Evolutionary conservation across 2,113 vertebrate genomes (phyloP).

Genomic region (Tiliqua scincoides): DNA sequence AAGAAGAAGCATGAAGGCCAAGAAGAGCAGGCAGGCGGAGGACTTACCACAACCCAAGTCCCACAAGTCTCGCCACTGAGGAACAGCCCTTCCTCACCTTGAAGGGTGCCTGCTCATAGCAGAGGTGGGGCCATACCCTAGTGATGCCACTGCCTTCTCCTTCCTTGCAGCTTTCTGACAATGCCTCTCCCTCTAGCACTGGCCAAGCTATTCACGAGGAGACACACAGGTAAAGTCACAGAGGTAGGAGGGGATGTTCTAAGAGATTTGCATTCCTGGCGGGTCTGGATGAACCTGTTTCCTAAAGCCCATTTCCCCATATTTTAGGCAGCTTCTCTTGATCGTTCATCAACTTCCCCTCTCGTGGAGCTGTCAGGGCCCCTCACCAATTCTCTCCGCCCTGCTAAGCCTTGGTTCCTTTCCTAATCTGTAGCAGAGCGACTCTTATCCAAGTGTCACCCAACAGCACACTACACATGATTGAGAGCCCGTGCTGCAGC

Average conservation of each 20-base stretch:
- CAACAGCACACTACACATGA: conserved; percentile 38
- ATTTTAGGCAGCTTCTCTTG: rapidly evolving
- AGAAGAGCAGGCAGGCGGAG: too few species aligned
- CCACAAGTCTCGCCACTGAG: too few species aligned
- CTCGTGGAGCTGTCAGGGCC: neutral
- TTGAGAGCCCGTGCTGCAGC: neutral
- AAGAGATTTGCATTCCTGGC: neutral
- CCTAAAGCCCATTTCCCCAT: neutral
- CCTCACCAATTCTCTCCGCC: neutral
- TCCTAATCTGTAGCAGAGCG: conserved; percentile 26
- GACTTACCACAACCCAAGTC: too few species aligned
- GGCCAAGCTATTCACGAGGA: neutral
- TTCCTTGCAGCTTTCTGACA: neutral
- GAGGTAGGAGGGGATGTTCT: neutral
- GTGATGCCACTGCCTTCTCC: too few species aligned
- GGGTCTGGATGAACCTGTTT: neutral
- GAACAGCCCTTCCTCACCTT: too few species aligned
- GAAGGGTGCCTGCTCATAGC: too few species aligned
- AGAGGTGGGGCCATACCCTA: too few species aligned
- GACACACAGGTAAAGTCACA: neutral
- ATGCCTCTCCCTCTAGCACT: neutral
- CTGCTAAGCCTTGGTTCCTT: neutral
- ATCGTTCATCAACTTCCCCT: neutral
- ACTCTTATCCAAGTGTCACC: conserved; percentile 38
- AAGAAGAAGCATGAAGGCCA: too few species aligned